A percentile compares a stretch with the other conserved stretches of the same genome.
phyloP scores from a whole-genome alignment of 2,797 vertebrate species.

The Novumbra hubbsi region DNA sequence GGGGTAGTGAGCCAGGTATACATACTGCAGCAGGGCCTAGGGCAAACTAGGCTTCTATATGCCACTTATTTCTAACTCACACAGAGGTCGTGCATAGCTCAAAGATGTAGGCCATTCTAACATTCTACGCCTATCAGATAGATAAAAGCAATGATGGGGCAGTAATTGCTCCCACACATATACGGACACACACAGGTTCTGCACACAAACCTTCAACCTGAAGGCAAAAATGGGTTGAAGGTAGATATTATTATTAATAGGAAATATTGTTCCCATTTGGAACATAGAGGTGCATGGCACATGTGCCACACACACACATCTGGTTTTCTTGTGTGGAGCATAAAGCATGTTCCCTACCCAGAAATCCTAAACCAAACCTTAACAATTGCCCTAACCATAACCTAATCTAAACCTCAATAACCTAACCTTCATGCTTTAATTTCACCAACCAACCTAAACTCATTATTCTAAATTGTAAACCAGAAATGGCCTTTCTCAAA shows the following conservation, averaged over 20 bases:
- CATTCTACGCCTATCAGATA: not conserved
- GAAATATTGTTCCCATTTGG: not conserved
- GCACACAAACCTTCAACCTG: not conserved
- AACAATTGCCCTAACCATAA: no score
- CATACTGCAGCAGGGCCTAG: conserved; percentile 30
- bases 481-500: no score
- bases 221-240: not conserved
- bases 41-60: conserved; percentile 14
- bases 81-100: not conserved
- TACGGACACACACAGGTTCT: conserved; percentile 10
- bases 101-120: not conserved
- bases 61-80: not conserved
- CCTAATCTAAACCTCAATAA: no score
- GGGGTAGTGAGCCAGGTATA: conserved; percentile 3
- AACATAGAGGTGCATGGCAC: not conserved
- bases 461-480: no score
- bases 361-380: not conserved
- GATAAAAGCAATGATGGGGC: not conserved
- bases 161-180: not conserved
- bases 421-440: no score
- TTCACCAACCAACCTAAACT: no score
- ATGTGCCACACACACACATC: conserved; percentile 48
- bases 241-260: not conserved
- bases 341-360: not conserved
- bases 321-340: no score